A percentile compares a stretch with the other conserved stretches of the same genome.
Evolutionary conservation across 92 coral and sea anemone species (phyloP).

Genomic region (Epizoanthus ramosus): DNA sequence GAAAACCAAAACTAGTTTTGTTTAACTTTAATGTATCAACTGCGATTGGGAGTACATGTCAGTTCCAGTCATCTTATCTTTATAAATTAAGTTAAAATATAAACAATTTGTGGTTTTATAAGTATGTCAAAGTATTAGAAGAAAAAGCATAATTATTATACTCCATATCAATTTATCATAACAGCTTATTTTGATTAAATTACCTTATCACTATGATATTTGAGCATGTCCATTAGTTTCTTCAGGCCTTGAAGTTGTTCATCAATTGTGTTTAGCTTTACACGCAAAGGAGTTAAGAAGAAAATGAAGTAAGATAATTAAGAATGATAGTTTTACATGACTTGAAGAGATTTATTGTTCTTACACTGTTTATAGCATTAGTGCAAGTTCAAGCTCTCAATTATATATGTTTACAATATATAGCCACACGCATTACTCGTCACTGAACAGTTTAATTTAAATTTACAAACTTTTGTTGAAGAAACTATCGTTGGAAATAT

Average conservation of each 20-base stretch:
- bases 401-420: no score
- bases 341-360: not conserved
- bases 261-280: conserved; percentile 66
- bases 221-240: conserved; percentile 63
- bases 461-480: not conserved
- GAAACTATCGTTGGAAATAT: not conserved
- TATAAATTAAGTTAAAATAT: no score
- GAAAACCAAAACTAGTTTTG: no score
- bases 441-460: not conserved
- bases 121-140: not conserved
- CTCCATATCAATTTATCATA: not conserved
- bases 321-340: not conserved
- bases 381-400: no score
- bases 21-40: no score
- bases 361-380: not conserved
- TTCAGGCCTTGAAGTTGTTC: conserved; percentile 68
- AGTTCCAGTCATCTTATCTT: no score
- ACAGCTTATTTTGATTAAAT: not conserved
- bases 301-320: not conserved
- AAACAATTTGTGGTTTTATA: no score
- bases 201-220: conserved; percentile 80
- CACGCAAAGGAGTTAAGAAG: not conserved
- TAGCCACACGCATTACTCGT: not conserved
- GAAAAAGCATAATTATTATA: not conserved
- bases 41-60: no score